Evolutionary conservation across 2,797 vertebrate genomes (phyloP).

Genomic region (Leptodactylus fallax): DNA sequence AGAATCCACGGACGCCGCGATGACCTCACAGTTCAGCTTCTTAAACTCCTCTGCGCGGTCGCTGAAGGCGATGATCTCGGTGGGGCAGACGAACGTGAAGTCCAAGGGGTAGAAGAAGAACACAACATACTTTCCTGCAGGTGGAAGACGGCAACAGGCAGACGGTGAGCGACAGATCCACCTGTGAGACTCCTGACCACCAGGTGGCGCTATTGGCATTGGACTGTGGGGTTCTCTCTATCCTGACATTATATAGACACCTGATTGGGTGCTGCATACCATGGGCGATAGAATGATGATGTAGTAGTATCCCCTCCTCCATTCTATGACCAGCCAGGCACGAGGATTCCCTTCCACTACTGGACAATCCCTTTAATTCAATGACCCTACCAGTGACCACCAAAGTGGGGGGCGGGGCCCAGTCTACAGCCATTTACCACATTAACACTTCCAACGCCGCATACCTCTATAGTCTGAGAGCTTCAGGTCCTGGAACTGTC

Average conservation of each 20-base stretch:
- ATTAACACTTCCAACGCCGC: neutral
- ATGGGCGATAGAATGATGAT: too few relatives aligned
- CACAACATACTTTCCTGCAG: slow-evolving; percentile 92
- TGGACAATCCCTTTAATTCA: too few relatives aligned
- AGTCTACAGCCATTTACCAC: neutral
- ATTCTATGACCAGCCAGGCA: too few relatives aligned
- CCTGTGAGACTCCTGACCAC: neutral
- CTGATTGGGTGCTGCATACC: too few relatives aligned
- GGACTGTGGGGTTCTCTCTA: too few relatives aligned
- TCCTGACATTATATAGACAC: too few relatives aligned
- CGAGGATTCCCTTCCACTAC: too few relatives aligned
- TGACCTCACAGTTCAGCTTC: slow-evolving; percentile 93
- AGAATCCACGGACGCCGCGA: slow-evolving; percentile 94
- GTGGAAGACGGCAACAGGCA: too few relatives aligned
- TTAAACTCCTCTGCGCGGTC: slow-evolving; percentile 91
- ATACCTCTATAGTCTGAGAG: slow-evolving; percentile 92
- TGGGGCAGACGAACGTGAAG: slow-evolving; percentile 98
- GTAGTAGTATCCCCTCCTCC: too few relatives aligned
- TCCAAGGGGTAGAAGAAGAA: slow-evolving; percentile 98
- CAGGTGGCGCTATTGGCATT: neutral
- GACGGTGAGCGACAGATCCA: too few relatives aligned
- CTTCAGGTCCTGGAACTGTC: slow-evolving; percentile 19
- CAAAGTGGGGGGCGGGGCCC: too few relatives aligned
- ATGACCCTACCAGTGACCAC: too few relatives aligned
- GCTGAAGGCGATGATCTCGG: slow-evolving; percentile 97